phyloP scores from a whole-genome alignment of 2,113 vertebrate genomes.

The Bungarus multicinctus region DNA sequence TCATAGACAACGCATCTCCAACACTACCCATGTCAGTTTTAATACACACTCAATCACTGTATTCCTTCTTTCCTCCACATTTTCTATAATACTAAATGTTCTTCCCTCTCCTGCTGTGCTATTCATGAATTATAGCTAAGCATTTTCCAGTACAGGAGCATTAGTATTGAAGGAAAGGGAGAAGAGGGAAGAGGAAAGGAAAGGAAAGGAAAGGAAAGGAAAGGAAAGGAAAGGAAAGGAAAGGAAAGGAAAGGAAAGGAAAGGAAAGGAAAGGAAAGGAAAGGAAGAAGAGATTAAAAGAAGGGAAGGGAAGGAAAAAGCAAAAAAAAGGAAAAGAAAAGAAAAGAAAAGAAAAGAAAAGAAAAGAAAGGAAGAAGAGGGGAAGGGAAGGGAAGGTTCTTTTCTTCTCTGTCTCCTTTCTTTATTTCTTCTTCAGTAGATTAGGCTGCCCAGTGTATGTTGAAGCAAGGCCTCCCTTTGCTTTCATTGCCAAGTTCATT shows the following conservation, averaged over 20 bases:
- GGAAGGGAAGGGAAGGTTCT: no score
- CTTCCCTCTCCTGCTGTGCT: neutral
- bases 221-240: neutral
- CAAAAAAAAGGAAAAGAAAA: rapidly evolving
- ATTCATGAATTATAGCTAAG: neutral
- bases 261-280: neutral
- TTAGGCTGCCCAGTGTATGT: slow-evolving; percentile 40
- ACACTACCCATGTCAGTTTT: neutral
- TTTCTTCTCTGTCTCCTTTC: neutral
- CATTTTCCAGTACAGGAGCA: neutral
- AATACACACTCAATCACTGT: neutral
- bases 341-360: no score
- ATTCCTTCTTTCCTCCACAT: neutral
- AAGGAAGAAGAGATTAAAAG: no score
- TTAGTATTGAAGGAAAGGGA: no score
- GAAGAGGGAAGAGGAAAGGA: no score
- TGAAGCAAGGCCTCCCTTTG: slow-evolving; percentile 61
- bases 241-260: neutral
- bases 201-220: no score
- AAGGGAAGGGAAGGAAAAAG: no score
- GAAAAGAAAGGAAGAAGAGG: no score
- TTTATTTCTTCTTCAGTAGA: slow-evolving; percentile 33
- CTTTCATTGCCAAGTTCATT: slow-evolving; percentile 62
- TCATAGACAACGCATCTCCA: neutral
- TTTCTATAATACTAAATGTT: neutral